Evolutionary conservation across 2,113 vertebrate genomes (phyloP), one percentile per base, ranked within the genome.

Genomic region (Talpa occidentalis): DNA sequence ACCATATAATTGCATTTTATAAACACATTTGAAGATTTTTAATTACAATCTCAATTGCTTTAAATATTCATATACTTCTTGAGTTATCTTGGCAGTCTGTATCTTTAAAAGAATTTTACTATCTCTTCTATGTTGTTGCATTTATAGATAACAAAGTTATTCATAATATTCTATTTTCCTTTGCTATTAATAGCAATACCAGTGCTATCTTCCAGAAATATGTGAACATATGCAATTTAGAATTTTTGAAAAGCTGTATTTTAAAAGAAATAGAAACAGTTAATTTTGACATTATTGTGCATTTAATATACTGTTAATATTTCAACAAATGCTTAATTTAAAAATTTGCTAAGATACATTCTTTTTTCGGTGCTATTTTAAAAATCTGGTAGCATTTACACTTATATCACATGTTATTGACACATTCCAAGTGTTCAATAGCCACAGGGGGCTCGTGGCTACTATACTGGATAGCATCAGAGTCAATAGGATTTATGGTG

Each of bases 41-140:
- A 78, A 92, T 37, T 93, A 60, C 37, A 85, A 84, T 77, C 40
- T 82, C 47, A 76, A 59, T 88, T 81, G 72, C 35, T 81, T 93
- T 59, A 93, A 93, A 19, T 81, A 49, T n/a, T 86, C 14, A 30
- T 24, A 21, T 94, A 54, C 42, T 80, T 80, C 62, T 80, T 56
- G 37, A 67, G 64, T 86, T 90, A 90, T 40, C 19, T 49, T 93
- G 40, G 42, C 35, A 69, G 49, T 37, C 40, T 83, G 26, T 37
- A 9, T 67, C 69, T 85, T 83, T 93, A 73, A 94, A 66, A 66
- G n/a, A 88, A 52, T 83, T 72, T 83, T 5, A 37, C 62, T 3
- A 78, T 86, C 81, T 95, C 28, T 85, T 69, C 22, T 44, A 85
- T 19, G 14, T 47, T 74, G 30, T 10, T 84, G 69, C 42, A 80